Evolutionary conservation across 2,797 vertebrate genomes (phyloP).

Genomic region (Harpagifer antarcticus): DNA sequence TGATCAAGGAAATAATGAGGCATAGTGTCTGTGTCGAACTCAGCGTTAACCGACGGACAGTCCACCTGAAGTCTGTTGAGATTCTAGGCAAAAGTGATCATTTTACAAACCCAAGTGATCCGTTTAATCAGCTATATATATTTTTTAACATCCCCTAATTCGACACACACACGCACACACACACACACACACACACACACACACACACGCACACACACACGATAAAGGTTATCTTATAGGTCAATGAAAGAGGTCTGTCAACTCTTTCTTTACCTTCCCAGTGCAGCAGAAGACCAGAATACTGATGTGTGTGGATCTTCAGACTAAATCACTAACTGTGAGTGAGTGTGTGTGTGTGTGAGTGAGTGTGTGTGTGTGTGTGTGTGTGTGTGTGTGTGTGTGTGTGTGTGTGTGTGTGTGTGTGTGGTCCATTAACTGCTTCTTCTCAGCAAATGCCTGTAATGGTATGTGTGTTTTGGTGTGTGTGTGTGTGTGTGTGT

Average conservation of each 20-base stretch:
- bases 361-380: slow-evolving; percentile 9
- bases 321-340: not conserved
- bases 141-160: not conserved
- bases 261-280: slow-evolving; percentile 28
- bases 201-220: not conserved
- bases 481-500: slow-evolving; percentile 26
- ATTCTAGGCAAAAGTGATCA: no score
- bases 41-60: not conserved
- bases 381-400: slow-evolving; percentile 6
- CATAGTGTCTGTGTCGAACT: not conserved
- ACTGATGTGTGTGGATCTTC: slow-evolving; percentile 24
- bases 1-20: not conserved
- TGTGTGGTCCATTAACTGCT: slow-evolving; percentile 7
- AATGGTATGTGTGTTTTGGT: slow-evolving; percentile 17
- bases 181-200: slow-evolving; percentile 2
- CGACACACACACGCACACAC: not conserved
- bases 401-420: not conserved
- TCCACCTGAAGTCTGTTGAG: not conserved
- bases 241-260: slow-evolving; percentile 47
- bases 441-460: slow-evolving; percentile 15
- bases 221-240: slow-evolving; percentile 62
- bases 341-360: no score
- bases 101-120: not conserved
- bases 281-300: slow-evolving; percentile 34
- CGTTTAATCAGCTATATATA: not conserved